Percentiles rank a stretch among this genome's conserved stretches.
phyloP scores from a whole-genome alignment of 2,888 invertebrate genomes.

The Cephus spinipes region DNA sequence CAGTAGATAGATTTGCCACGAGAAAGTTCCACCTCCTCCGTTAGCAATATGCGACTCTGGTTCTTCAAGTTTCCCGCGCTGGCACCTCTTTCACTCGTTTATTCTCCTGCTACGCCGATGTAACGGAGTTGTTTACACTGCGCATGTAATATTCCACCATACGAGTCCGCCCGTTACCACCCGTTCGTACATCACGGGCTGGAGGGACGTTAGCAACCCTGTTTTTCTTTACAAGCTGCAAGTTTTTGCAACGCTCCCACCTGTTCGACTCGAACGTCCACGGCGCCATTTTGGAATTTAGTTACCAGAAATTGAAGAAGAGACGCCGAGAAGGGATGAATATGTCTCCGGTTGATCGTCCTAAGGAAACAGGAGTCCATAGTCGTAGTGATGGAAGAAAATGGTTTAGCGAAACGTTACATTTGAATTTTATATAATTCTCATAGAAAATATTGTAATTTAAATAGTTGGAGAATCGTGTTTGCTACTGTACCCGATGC shows the following conservation, averaged over 20 bases:
- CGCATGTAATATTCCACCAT: slow-evolving; percentile 63
- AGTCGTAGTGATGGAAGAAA: neutral
- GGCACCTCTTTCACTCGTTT: slow-evolving; percentile 56
- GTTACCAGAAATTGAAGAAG: neutral
- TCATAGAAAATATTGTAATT: neutral
- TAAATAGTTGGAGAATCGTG: neutral
- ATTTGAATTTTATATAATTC: neutral
- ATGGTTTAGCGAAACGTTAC: neutral
- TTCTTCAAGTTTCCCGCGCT: slow-evolving; percentile 63
- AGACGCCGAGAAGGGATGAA: neutral
- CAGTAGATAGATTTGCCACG: neutral
- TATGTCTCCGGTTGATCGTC: neutral
- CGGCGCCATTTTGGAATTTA: neutral
- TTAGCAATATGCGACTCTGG: slow-evolving; percentile 61
- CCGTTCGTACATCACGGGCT: neutral
- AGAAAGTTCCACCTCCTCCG: slow-evolving; percentile 50
- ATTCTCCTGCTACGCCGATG: slow-evolving; percentile 62
- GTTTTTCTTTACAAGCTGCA: neutral
- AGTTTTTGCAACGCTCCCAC: neutral
- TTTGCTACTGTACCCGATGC: neutral
- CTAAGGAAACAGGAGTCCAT: neutral
- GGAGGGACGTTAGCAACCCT: neutral
- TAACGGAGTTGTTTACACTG: slow-evolving; percentile 67
- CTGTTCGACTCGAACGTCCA: neutral
- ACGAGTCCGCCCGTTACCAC: slow-evolving; percentile 7